Evolutionary conservation across 1,140 invertebrate genomes (phyloP), one percentile per base, ranked within the genome.

Genomic region (Whitmania pigra): DNA sequence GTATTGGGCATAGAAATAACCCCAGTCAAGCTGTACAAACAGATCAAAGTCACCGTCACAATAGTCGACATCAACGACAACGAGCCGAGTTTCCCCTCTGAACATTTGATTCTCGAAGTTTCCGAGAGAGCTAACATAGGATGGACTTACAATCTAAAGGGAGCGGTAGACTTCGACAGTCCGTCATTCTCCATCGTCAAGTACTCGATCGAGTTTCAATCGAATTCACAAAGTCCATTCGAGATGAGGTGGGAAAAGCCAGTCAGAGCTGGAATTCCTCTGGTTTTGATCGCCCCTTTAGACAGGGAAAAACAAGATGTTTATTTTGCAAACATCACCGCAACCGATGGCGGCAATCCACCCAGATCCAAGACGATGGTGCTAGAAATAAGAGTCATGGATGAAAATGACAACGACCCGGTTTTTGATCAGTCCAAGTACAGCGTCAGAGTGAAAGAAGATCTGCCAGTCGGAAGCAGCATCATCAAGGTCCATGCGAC

Each of bases 41-140:
- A 68, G 27, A 72, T 74, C 70, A 67, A 67, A 60, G 31, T 69
- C 27, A 55, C 53, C 63, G 87, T 97, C 0, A 92, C 90, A 78
- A 86, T 97, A 25, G 88, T 87, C 0, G 93, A 97, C 80, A 88
- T 93, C 5, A 97, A 97, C 80, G 94, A 97, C 82, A 94, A 96
- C 81, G 84, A 88, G 0, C 94, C 93, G 0, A 86, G 88, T 73
- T 97, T 97, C 81, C 27, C 54, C 11, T 27, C 53, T 20, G 20
- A 54, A 4, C 13, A 43, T 13, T 20, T 72, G n/a, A 55, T 27
- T 29, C 36, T 57, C 18, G 40, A 31, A 17, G 53, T 74, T 53
- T 53, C 55, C 2, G 73, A 74, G 55, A 27, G 29, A n/a, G 66
- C 70, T 6, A 53, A 57, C 18, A 25, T 67, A 49, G 73, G 71